Evolutionary conservation across 2,888 invertebrate genomes (phyloP).

Genomic region (Polyommatus iphigenia): DNA sequence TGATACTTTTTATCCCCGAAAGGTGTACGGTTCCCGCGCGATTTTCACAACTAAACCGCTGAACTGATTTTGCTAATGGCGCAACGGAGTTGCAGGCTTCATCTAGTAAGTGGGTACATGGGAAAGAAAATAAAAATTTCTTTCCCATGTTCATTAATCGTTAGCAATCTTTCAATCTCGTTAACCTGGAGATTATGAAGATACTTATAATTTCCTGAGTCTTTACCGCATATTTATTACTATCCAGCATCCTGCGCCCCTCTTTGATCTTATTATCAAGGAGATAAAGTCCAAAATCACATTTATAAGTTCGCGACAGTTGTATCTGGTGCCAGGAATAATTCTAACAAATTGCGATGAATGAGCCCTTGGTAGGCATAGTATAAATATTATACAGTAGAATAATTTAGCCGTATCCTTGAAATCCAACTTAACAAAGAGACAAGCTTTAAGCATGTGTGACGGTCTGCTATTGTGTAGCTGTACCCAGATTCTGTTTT

Average conservation of each 20-base stretch:
- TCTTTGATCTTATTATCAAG: background rate
- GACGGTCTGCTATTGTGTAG: too few relatives aligned
- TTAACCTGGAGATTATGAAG: background rate
- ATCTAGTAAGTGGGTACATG: too few relatives aligned
- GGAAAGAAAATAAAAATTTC: background rate
- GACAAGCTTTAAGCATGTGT: too few relatives aligned
- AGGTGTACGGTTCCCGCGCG: too few relatives aligned
- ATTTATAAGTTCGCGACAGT: background rate
- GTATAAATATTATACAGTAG: background rate
- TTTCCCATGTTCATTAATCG: background rate
- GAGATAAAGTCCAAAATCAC: background rate
- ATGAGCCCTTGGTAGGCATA: background rate
- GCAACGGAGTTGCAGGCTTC: too few relatives aligned
- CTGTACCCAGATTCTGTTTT: too few relatives aligned
- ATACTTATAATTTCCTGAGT: background rate
- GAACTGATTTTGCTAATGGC: too few relatives aligned
- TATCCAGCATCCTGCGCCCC: background rate
- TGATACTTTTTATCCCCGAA: too few relatives aligned
- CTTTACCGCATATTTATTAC: background rate
- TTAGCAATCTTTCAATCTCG: background rate
- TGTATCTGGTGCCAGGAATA: conserved; percentile 23
- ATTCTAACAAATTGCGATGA: conserved; percentile 29
- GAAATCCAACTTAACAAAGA: background rate
- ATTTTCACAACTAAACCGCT: too few relatives aligned
- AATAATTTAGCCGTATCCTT: background rate